phyloP scores from a whole-genome alignment of 2,888 invertebrate species.

The Chrysomela aeneicollis region DNA sequence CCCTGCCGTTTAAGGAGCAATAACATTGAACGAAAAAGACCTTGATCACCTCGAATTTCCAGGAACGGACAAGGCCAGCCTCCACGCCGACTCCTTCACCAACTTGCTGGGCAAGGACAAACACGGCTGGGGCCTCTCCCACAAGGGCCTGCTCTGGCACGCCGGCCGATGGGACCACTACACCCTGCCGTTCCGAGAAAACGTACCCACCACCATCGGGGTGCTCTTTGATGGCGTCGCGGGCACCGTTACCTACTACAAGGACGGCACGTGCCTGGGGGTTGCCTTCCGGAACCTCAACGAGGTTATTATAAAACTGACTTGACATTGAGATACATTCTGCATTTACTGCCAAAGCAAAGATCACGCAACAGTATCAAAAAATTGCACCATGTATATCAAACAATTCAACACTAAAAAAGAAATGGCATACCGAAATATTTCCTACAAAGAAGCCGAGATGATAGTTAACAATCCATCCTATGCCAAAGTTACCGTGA shows the following conservation, averaged over 20 bases:
- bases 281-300: conserved; percentile 74
- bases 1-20: no score
- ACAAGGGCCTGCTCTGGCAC: conserved; percentile 77
- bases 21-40: no score
- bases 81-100: conserved; percentile 73
- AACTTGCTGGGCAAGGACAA: conserved; percentile 77
- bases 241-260: conserved; percentile 75
- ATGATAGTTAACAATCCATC: not conserved
- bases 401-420: conserved; percentile 12
- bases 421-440: conserved; percentile 9
- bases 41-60: not conserved
- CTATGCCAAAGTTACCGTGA: not conserved
- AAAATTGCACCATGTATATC: conserved; percentile 12
- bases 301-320: no score
- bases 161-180: conserved; percentile 69
- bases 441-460: conserved; percentile 11
- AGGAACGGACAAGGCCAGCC: conserved; percentile 56
- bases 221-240: conserved; percentile 73
- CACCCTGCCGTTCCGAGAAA: conserved; percentile 74
- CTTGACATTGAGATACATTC: conserved; percentile 5
- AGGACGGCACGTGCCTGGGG: conserved; percentile 73
- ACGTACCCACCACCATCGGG: conserved; percentile 73
- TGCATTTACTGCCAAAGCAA: conserved; percentile 10
- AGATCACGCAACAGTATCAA: conserved; percentile 6
- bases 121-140: conserved; percentile 76